These are phyloP conservation scores for Halichondria panicea DNA, from an alignment of 37 sponge, comb jelly and placozoan species.

Conservation along the genomic window DNA sequence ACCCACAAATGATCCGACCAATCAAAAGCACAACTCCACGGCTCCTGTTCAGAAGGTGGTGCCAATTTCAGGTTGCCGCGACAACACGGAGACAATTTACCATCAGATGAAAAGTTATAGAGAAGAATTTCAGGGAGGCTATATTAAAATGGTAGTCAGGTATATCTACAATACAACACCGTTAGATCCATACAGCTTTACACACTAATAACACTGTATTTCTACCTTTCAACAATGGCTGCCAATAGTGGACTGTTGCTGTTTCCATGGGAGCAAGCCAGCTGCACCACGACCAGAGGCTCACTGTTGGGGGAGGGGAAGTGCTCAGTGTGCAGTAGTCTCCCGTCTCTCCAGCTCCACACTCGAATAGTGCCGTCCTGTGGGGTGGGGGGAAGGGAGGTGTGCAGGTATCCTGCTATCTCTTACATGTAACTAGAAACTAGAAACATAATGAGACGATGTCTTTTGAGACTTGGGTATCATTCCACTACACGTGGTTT, in stretches of 20 bases:
- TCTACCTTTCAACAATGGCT: constrained; percentile 22
- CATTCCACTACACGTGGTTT: too few species aligned
- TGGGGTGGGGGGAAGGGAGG: neutral
- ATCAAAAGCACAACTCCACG: constrained; percentile 46
- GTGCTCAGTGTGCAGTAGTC: constrained; percentile 26
- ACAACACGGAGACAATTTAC: constrained; percentile 1
- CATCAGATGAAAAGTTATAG: constrained; percentile 27
- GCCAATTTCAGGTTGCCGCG: neutral
- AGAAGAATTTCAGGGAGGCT: constrained; percentile 11
- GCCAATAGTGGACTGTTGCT: constrained; percentile 5
- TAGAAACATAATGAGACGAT: too few species aligned
- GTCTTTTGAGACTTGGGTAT: too few species aligned
- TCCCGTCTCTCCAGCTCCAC: constrained; percentile 33
- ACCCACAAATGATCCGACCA: constrained; percentile 60
- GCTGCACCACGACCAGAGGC: constrained; percentile 1
- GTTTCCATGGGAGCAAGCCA: constrained; percentile 4
- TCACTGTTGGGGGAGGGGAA: neutral
- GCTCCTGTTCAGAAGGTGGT: too few species aligned
- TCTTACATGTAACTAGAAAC: too few species aligned
- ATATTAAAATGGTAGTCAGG: neutral
- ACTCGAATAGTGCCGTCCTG: constrained; percentile 37
- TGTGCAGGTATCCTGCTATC: neutral
- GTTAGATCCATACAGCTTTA: neutral
- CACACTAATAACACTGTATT: too few species aligned
- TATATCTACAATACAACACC: neutral